These are phyloP conservation scores for Caenorhabditis inopinata DNA, from an alignment of 1,140 invertebrate genomes.

Conservation along the genomic window DNA sequence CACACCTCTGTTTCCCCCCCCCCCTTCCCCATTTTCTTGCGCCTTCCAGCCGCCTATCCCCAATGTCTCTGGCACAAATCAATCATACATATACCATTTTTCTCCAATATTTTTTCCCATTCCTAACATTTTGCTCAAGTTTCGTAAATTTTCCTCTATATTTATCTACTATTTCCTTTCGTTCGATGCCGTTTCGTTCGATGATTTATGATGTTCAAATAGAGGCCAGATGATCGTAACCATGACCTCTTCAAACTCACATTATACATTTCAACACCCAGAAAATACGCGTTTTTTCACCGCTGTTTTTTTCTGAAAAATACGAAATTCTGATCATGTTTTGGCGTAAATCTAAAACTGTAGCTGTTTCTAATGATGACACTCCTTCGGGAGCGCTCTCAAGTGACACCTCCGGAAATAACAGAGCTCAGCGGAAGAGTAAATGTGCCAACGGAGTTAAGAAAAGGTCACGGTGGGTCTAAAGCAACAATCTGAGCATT, in stretches of 20 bases:
- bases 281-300: background rate
- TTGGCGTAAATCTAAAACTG: background rate
- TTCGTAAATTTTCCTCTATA: too few species aligned
- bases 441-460: too few species aligned
- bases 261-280: background rate
- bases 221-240: background rate
- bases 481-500: too few species aligned
- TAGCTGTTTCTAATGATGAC: background rate
- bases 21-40: background rate
- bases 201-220: background rate
- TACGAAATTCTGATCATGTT: background rate
- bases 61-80: background rate
- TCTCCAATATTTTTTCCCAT: too few species aligned
- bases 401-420: too few species aligned
- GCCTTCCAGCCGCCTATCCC: background rate
- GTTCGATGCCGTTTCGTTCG: background rate
- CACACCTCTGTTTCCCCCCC: background rate
- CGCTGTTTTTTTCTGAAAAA: background rate
- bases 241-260: background rate
- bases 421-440: too few species aligned
- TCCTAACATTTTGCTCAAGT: too few species aligned
- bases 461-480: conserved; percentile 15
- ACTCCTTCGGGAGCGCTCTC: too few species aligned
- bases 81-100: conserved; percentile 24
- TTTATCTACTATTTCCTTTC: background rate